Percentiles rank a stretch among this genome's conserved stretches.
phyloP scores from a whole-genome alignment of 1,140 invertebrate species.

The Conus ventricosus region DNA sequence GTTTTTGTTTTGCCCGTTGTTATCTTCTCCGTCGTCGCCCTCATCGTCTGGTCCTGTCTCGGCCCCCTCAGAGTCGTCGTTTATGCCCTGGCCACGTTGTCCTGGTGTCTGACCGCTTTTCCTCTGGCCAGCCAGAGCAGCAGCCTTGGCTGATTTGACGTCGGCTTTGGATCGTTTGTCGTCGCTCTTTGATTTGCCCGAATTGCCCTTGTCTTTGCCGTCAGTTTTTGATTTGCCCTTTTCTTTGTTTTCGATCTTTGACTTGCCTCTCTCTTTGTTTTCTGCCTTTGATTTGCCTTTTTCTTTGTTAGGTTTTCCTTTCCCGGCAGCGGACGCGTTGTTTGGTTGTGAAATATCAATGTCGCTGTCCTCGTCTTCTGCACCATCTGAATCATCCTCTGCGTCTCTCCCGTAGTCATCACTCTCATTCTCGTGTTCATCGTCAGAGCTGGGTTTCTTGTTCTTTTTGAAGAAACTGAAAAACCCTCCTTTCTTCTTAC shows the following conservation, averaged over 20 bases:
- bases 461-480: constrained; percentile 12
- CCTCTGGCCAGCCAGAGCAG: neutral
- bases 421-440: neutral
- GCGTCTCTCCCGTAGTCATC: neutral
- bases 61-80: neutral
- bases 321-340: neutral
- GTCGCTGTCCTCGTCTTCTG: neutral
- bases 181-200: too few species aligned
- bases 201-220: neutral
- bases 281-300: neutral
- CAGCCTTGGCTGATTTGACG: neutral
- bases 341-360: neutral
- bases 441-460: neutral
- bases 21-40: neutral
- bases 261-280: neutral
- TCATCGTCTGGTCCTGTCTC: neutral
- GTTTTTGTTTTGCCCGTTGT: neutral
- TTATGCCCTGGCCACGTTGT: neutral
- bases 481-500: neutral
- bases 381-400: neutral
- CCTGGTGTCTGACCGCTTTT: neutral
- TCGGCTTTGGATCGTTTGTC: neutral
- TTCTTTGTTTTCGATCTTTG: neutral
- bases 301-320: neutral
- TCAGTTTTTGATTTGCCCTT: neutral